These are phyloP conservation scores for Drosophila kurseongensis DNA, from an alignment of 1,140 invertebrate species.

Conservation along the genomic window DNA sequence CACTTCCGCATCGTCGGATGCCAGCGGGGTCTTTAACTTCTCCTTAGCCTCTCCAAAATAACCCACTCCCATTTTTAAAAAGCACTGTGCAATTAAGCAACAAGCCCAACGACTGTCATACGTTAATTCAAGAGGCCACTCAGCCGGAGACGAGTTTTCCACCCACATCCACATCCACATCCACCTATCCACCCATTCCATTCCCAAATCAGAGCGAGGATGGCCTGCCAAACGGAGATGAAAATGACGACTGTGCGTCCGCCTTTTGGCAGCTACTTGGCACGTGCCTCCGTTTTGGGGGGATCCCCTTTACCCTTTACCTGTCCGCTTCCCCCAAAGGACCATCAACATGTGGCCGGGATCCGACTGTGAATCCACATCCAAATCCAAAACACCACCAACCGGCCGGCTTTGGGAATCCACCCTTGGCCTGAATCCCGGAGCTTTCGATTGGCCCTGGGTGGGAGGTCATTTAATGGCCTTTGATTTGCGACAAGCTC, in stretches of 20 bases:
- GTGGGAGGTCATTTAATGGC: constrained; percentile 41
- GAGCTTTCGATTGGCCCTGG: constrained; percentile 43
- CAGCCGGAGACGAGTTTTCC: constrained; percentile 35
- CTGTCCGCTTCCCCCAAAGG: constrained; percentile 45
- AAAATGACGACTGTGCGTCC: constrained; percentile 29
- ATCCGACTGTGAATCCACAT: constrained; percentile 11
- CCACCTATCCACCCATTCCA: neutral
- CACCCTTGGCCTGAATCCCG: constrained; percentile 42
- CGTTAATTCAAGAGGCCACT: constrained; percentile 76
- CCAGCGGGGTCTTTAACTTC: constrained; percentile 14
- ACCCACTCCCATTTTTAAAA: neutral
- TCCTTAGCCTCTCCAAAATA: neutral
- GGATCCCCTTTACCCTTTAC: constrained; percentile 30
- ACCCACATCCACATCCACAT: neutral
- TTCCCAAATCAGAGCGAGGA: constrained; percentile 58
- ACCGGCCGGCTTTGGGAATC: constrained; percentile 33
- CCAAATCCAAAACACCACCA: constrained; percentile 12
- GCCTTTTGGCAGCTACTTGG: constrained; percentile 80
- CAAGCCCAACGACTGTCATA: constrained; percentile 62
- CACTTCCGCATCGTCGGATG: constrained; percentile 59
- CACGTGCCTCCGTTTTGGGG: constrained; percentile 69
- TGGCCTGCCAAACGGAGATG: constrained; percentile 69
- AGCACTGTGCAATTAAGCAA: constrained; percentile 69
- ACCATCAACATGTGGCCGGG: constrained; percentile 51
- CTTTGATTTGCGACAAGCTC: constrained; percentile 62